Evolutionary conservation across 2,113 vertebrate genomes (phyloP).

Genomic region (Rhinichthys klamathensis): DNA sequence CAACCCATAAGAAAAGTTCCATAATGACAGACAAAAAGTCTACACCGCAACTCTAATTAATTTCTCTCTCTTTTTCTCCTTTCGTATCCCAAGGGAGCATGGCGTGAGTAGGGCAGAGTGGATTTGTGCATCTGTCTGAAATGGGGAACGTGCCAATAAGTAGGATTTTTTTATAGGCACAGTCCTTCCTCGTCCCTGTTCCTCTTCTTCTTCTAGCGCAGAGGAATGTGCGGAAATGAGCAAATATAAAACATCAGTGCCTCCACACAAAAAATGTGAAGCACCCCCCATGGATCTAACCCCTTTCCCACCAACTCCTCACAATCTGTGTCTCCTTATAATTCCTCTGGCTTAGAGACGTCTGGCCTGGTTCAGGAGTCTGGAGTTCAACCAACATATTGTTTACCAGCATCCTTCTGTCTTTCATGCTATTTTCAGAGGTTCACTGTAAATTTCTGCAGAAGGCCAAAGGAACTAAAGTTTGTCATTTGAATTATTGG

Average conservation of each 20-base stretch:
- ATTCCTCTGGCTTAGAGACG: constrained; percentile 62
- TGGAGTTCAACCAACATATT: constrained; percentile 63
- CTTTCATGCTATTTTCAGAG: constrained; percentile 61
- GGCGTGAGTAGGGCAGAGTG: constrained; percentile 17
- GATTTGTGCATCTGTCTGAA: constrained; percentile 50
- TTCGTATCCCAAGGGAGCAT: constrained; percentile 14
- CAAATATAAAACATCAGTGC: constrained; percentile 80
- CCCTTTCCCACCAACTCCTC: constrained; percentile 60
- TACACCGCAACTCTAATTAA: neutral
- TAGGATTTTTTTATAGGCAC: constrained; percentile 60
- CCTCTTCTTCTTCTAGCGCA: constrained; percentile 63
- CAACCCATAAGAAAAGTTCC: constrained; percentile 33
- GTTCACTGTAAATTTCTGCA: neutral
- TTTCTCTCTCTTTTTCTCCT: constrained; percentile 8
- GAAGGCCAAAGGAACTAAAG: neutral
- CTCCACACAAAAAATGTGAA: constrained; percentile 56
- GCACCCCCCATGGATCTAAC: constrained; percentile 68
- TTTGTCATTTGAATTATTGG: too few species aligned
- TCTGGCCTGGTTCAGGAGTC: constrained; percentile 57
- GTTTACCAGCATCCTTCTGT: constrained; percentile 63
- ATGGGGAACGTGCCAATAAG: constrained; percentile 65
- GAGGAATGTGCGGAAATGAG: constrained; percentile 77
- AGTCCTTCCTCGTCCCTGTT: constrained; percentile 51
- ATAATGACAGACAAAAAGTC: constrained; percentile 16
- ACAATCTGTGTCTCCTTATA: constrained; percentile 61